phyloP scores from a whole-genome alignment of 2,797 vertebrate species.

The Galaxias olidus region DNA sequence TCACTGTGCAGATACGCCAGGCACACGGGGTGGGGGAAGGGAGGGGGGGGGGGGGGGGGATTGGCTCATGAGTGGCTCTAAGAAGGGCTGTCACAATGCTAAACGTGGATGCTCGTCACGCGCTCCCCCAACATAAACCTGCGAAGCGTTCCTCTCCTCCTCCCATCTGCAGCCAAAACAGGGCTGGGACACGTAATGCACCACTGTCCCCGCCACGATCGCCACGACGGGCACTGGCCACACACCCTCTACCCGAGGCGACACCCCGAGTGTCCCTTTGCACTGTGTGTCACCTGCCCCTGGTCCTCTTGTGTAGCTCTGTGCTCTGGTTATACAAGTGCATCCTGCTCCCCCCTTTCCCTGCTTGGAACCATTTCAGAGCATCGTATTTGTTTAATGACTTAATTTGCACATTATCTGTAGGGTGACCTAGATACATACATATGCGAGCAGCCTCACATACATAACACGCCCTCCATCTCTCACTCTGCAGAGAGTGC shows the following conservation, averaged over 20 bases:
- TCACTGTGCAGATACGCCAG: constrained; percentile 51
- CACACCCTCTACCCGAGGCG: too few species aligned
- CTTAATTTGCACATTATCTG: constrained; percentile 61
- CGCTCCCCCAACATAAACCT: constrained; percentile 18
- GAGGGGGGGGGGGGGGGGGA: constrained; percentile 38
- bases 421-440: constrained; percentile 70
- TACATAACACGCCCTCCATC: constrained; percentile 26
- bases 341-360: not conserved
- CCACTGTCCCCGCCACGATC: too few species aligned
- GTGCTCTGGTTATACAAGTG: not conserved
- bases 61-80: constrained; percentile 21
- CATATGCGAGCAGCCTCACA: constrained; percentile 36
- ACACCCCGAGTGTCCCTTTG: too few species aligned
- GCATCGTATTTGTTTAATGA: constrained; percentile 56
- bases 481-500: constrained; percentile 24
- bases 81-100: constrained; percentile 41
- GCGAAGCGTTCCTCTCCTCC: constrained; percentile 24
- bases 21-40: constrained; percentile 29
- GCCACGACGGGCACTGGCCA: too few species aligned
- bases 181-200: too few species aligned
- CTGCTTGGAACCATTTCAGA: constrained; percentile 18
- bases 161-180: not conserved
- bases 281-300: too few species aligned
- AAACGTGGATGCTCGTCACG: constrained; percentile 33
- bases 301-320: not conserved